These are phyloP conservation scores for Brachionus koreanus DNA, from an alignment of 1,140 invertebrate species.

Conservation along the genomic window DNA sequence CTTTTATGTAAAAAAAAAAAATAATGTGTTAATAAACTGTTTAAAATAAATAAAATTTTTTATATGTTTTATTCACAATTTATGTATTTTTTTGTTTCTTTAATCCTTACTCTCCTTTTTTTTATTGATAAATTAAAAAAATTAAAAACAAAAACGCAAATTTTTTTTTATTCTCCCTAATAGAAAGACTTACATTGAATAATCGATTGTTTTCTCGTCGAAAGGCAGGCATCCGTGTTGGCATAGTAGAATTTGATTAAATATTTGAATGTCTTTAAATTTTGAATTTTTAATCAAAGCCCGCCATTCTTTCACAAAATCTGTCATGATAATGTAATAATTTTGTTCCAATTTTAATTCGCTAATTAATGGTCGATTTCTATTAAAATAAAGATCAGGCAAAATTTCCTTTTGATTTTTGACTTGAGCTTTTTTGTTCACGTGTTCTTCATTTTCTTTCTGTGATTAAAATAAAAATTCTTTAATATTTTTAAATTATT, in stretches of 20 bases:
- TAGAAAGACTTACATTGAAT: background rate
- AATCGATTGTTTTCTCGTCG: background rate
- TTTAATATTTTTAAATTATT: background rate
- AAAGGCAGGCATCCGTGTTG: background rate
- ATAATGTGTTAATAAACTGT: too few relatives aligned
- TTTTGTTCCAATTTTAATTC: background rate
- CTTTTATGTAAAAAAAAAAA: too few relatives aligned
- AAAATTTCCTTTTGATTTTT: constrained; percentile 35
- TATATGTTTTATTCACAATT: too few relatives aligned
- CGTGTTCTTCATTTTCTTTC: constrained; percentile 26
- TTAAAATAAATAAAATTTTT: too few relatives aligned
- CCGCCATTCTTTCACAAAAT: constrained; percentile 38
- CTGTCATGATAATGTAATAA: constrained; percentile 7
- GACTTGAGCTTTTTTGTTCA: background rate
- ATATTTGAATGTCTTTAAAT: background rate
- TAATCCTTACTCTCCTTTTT: too few relatives aligned
- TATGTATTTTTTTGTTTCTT: too few relatives aligned
- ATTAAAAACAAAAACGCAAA: too few relatives aligned
- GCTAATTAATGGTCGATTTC: background rate
- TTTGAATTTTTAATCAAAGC: constrained; percentile 30
- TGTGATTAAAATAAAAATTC: background rate
- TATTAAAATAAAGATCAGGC: constrained; percentile 2
- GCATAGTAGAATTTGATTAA: constrained; percentile 2
- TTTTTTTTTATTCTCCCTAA: too few relatives aligned
- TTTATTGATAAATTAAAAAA: too few relatives aligned